Evolutionary conservation across 2,113 vertebrate genomes (phyloP), one percentile per base, ranked within the genome.

Genomic region (Sander vitreus): DNA sequence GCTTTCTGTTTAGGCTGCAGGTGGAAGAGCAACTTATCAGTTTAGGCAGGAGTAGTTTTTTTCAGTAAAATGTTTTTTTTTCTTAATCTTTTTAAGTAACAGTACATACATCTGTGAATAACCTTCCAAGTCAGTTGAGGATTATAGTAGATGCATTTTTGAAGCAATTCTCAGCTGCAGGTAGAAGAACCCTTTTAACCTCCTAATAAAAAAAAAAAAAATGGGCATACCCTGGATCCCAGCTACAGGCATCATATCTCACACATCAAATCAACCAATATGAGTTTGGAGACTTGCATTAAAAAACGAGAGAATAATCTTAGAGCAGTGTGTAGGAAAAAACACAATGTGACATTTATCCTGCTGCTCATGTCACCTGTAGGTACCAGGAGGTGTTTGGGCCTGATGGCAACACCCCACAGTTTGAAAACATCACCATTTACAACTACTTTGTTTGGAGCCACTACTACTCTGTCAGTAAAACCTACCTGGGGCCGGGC

Each of bases 361-460:
- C 53, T 48, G 18, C 54, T 87, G 51, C 5, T 53, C 21, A 27
- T 59, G 33, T 72, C 51, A 18, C 78, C 58, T 73, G 67, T 51
- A 93, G 93, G 76, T 92, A 91, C 85, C 87, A 91, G 54, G 97
- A 98, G 86, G 93, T 99, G 45, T 84, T 97, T 30, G 96, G 96
- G 18, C 95, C 96, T 0, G 97, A 98, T 12, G 96, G 96, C 73
- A 97, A 95, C 89, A 97, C 94, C 4, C 94, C 96, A 1, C 97
- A 97, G 72, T 99, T 99, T 6, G 95, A 99, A 85, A 98, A 99
- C 88, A 95, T 98, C 86, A 96, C 97, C 60, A 96, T 99, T 88
- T 99, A 99, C 88, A 99, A 99, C 89, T 98, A 97, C 88, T 99
- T 99, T 92, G 98, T 99, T 51, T 99, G 98, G 98, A 96, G 95